Evolutionary conservation across 1,140 invertebrate species (phyloP).

Genomic region (Brachionus paranguensis): DNA sequence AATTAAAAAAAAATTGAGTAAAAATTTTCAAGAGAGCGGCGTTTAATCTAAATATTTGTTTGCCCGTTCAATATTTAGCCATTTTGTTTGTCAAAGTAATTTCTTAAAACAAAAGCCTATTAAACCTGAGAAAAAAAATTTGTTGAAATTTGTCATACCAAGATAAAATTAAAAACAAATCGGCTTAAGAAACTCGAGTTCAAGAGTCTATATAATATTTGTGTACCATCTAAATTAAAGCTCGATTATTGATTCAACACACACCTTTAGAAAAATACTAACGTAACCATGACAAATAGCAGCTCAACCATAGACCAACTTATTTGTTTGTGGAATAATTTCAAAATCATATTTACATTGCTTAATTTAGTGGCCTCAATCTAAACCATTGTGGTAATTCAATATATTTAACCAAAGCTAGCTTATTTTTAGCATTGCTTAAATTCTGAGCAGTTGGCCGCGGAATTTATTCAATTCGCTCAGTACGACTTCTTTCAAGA

Average conservation of each 20-base stretch:
- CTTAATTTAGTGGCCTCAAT: not conserved
- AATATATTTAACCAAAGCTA: not conserved
- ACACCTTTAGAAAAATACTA: not conserved
- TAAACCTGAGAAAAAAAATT: not conserved
- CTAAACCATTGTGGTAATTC: not conserved
- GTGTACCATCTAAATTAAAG: not conserved
- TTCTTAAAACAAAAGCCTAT: not conserved
- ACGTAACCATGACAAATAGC: constrained; percentile 27
- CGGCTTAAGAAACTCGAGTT: not conserved
- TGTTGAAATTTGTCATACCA: not conserved
- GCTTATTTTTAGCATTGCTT: not conserved
- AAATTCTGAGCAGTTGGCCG: not conserved
- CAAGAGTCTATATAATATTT: not conserved
- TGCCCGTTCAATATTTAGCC: not conserved
- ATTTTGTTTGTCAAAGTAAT: not conserved
- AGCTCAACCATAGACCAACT: not conserved
- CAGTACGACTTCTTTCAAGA: not conserved
- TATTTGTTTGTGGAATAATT: constrained; percentile 24
- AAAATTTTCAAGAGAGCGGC: not conserved
- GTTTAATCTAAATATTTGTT: not conserved
- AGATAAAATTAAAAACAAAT: not conserved
- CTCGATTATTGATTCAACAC: not conserved
- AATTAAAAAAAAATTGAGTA: not conserved
- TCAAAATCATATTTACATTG: constrained; percentile 31
- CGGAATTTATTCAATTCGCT: not conserved